A percentile compares a stretch with the other conserved stretches of the same genome.
These are phyloP conservation scores for Enteromius radiatus DNA, from an alignment of 2,797 vertebrate species.

Conservation along the genomic window DNA sequence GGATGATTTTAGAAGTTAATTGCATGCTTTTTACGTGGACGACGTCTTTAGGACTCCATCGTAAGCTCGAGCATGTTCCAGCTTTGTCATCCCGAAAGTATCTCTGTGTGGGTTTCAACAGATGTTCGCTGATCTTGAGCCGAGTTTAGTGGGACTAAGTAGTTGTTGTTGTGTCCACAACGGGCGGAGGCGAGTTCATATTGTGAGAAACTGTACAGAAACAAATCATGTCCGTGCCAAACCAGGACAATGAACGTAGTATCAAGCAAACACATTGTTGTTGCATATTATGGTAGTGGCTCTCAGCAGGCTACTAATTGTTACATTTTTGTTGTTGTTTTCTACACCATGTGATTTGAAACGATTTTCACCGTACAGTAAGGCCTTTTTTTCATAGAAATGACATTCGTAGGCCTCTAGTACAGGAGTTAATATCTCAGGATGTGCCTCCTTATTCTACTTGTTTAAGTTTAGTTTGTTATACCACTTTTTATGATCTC, in stretches of 20 bases:
- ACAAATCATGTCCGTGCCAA: constrained; percentile 52
- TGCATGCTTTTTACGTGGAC: constrained; percentile 72
- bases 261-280: constrained; percentile 20
- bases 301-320: constrained; percentile 4
- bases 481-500: constrained; percentile 10
- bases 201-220: constrained; percentile 23
- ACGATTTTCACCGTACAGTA: constrained; percentile 14
- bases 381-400: constrained; percentile 4
- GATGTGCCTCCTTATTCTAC: constrained; percentile 36
- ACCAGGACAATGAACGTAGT: constrained; percentile 16
- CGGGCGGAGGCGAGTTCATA: neutral
- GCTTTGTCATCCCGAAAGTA: constrained; percentile 42
- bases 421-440: constrained; percentile 41
- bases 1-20: constrained; percentile 57
- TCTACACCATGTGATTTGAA: constrained; percentile 33
- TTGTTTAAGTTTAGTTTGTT: neutral
- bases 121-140: neutral
- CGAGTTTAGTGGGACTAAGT: neutral
- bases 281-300: constrained; percentile 13
- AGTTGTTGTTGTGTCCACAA: neutral
- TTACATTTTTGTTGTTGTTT: constrained; percentile 11
- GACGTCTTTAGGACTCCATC: constrained; percentile 40
- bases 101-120: constrained; percentile 42
- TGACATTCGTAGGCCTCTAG: constrained; percentile 5
- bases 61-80: constrained; percentile 65